These are phyloP conservation scores for Acromyrmex heyeri DNA, from an alignment of 1,140 invertebrate species.

Conservation along the genomic window DNA sequence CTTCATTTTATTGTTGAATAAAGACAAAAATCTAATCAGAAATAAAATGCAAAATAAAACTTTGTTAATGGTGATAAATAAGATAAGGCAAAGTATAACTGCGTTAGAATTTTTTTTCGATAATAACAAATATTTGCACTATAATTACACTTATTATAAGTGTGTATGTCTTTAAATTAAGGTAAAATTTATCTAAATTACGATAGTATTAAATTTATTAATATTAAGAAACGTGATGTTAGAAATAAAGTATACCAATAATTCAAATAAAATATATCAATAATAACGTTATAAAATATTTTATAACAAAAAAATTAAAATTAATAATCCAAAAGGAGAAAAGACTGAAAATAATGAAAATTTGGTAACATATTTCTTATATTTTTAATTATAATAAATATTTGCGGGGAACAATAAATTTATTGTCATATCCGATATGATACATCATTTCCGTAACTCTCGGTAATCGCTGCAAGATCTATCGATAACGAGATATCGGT, in stretches of 20 bases:
- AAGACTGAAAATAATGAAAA: neutral
- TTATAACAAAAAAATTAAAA: neutral
- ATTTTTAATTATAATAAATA: constrained; percentile 15
- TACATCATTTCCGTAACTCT: constrained; percentile 6
- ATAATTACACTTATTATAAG: neutral
- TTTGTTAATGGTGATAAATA: neutral
- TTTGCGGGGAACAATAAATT: constrained; percentile 5
- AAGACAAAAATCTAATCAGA: neutral
- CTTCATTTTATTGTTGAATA: constrained; percentile 38
- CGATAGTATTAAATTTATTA: neutral
- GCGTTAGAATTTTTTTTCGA: neutral
- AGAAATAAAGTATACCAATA: neutral
- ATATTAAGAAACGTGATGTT: neutral
- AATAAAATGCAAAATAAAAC: neutral
- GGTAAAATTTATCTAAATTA: neutral
- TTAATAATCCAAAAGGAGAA: neutral
- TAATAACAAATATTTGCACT: neutral
- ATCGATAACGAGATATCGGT: constrained; percentile 20
- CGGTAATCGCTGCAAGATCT: constrained; percentile 15
- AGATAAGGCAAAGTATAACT: neutral
- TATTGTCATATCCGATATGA: neutral
- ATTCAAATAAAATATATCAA: constrained; percentile 7
- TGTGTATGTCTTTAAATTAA: neutral
- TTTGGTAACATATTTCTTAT: neutral
- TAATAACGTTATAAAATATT: constrained; percentile 7